phyloP scores from a whole-genome alignment of 2,797 vertebrate species.

The Falco peregrinus region DNA sequence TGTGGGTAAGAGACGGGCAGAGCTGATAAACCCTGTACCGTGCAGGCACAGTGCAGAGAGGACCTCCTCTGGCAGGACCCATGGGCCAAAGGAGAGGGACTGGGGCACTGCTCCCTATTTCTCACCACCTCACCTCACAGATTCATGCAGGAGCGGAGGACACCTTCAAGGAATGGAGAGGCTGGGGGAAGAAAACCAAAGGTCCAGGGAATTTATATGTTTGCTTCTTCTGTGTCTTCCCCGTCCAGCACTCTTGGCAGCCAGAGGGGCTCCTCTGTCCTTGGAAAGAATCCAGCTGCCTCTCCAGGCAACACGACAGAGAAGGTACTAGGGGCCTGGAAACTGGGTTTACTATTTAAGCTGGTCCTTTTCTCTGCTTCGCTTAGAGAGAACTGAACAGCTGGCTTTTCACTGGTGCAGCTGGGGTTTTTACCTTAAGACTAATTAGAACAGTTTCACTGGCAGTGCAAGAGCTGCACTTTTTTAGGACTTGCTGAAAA shows the following conservation, averaged over 20 bases:
- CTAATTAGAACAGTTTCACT: conserved; percentile 1
- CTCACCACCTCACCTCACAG: neutral
- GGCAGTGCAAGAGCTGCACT: neutral
- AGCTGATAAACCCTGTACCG: neutral
- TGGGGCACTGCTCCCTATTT: neutral
- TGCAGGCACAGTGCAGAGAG: neutral
- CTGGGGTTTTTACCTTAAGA: neutral
- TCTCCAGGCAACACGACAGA: neutral
- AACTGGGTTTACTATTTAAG: neutral
- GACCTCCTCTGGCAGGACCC: neutral
- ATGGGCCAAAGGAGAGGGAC: neutral
- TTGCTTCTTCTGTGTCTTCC: neutral
- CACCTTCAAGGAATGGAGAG: neutral
- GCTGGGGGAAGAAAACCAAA: neutral
- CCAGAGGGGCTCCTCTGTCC: neutral
- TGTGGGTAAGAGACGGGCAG: neutral
- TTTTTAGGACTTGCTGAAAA: conserved; percentile 27
- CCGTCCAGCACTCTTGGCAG: neutral
- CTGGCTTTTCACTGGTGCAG: neutral
- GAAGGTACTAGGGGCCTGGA: neutral
- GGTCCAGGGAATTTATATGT: neutral
- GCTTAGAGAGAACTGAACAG: neutral
- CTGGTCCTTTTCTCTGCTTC: neutral
- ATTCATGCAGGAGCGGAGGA: neutral
- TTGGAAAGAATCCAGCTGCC: conserved; percentile 7